Conservation (phyloP, 2,113 vertebrate genomes). For the Trichomycterus rosablanca region DNA sequence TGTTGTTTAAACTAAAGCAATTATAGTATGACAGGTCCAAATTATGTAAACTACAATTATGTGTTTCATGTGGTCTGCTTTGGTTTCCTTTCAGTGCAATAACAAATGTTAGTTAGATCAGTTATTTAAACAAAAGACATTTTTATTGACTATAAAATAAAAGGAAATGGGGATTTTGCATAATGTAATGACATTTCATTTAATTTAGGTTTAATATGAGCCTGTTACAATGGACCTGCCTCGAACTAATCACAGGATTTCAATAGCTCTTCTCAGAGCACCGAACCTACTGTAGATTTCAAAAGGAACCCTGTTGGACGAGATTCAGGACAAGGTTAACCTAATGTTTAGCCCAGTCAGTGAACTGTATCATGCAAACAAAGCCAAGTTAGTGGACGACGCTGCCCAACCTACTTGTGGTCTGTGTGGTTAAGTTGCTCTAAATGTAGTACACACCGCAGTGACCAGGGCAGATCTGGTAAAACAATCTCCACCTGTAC, state of each 20-base stretch:
- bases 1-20: slow-evolving; percentile 16
- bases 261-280: slow-evolving; percentile 38
- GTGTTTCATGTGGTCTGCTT: slow-evolving; percentile 16
- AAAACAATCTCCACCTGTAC: neutral
- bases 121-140: neutral
- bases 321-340: slow-evolving; percentile 49
- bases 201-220: no score
- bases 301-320: neutral
- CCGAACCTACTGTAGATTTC: neutral
- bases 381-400: slow-evolving; percentile 40
- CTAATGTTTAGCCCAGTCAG: slow-evolving; percentile 51
- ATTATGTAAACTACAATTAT: slow-evolving; percentile 30
- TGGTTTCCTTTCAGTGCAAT: slow-evolving; percentile 11
- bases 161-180: no score
- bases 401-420: slow-evolving; percentile 17
- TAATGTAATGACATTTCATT: no score
- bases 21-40: slow-evolving; percentile 6
- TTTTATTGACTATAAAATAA: slow-evolving; percentile 11
- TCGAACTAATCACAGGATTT: slow-evolving; percentile 21
- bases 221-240: no score
- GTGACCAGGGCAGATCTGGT: slow-evolving; percentile 7
- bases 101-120: slow-evolving; percentile 1
- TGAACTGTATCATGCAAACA: slow-evolving; percentile 30
- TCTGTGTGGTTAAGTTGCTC: neutral
- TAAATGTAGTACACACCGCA: slow-evolving; percentile 22